Base-by-base conservation (phyloP, 1,140 invertebrate genomes). In the Drosophila burlai region DNA sequence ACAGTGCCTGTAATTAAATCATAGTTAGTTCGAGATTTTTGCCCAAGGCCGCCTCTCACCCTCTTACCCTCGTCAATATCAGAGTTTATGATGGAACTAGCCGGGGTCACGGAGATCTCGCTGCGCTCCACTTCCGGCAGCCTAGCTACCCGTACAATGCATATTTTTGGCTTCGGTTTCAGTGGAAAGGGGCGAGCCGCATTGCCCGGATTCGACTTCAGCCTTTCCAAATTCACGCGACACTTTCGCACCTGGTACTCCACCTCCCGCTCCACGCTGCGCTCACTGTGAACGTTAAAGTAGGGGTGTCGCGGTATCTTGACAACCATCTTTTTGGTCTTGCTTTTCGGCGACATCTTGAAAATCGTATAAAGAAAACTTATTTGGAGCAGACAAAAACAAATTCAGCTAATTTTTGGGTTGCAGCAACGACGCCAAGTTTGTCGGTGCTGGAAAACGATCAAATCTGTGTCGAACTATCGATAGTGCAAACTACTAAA, bases 1-100 rank as follows among this genome's bases (percentile, higher is more conserved):
- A 3, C 34, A 10, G 8, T 4, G 52, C 34, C 52, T 55, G 52
- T 6, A 55, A 29, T 9, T 34, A 31, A 49, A 26, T 61, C 4
- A n/a, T 16, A 10, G 21, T 58, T 58, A 40, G 24, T 29, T 24
- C 8, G 3, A 16, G 16, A 2, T 21, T 31, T 31, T 4, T 24
- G 26, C 0, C 29, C 18, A 43, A 34, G 29, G 31, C 26, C 26
- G 3, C 4, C 52, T 24, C 24, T 40, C 16, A 1, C 31, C 18
- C 42, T 58, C 42, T 58, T 60, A 83, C 83, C 72, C 18, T 77
- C 79, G 45, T 69, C 81, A 9, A 82, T 76, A 13, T 91, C 87
- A 0, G 89, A 84, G 38, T 64, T 79, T 4, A 91, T 86, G n/a
- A 91, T 84, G 34, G 87, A 91, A 42, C 81, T 87, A 38, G 75